Evolutionary conservation across 1,140 invertebrate genomes (phyloP), one percentile per base, ranked within the genome.

Genomic region (Metopolophium dirhodum): DNA sequence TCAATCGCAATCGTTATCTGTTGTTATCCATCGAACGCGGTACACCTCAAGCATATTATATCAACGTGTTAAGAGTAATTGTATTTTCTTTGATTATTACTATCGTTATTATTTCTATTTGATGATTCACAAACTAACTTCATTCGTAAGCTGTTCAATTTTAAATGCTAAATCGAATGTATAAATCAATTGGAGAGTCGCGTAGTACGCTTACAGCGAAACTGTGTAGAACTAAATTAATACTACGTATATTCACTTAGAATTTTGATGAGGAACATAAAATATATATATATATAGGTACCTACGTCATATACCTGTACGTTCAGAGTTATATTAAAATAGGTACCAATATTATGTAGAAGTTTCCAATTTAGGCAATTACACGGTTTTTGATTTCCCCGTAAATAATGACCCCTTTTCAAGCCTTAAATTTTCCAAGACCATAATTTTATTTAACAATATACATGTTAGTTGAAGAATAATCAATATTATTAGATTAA

Each of bases 401-500:
- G 49, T 54, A 54, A 57, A 89, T 54, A 54, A 89, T 89, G 2
- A 51, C 9, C 6, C 2, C 26, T 89, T 54, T 51, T 54, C 20
- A 0, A 54, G 51, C 22, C 51, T 54, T 22, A 54, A 7, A 23
- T 22, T 54, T 54, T 54, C 20, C 6, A 20, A n/a, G 47, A 35
- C 30, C 9, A 51, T 87, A 37, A 37, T 37, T 37, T 37, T 35
- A 51, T 26, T 85, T 85, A 85, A 45, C 41, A 49, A 49, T 26
- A 87, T n/a, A 26, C 45, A 51, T 4, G 41, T n/a, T 87, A n/a
- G 47, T 87, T 51, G 49, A 49, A 22, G 86, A 87, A 87, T 87
- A 87, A 87, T 87, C 86, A 35, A 87, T 87, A 87, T 49, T 47
- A 51, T 87, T 51, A 89, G 87, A 51, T 51, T 89, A 37, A 37